A percentile compares a stretch with the other conserved stretches of the same genome.
Conservation (phyloP, 2,888 invertebrate species). For the Hypomecis punctinalis region DNA sequence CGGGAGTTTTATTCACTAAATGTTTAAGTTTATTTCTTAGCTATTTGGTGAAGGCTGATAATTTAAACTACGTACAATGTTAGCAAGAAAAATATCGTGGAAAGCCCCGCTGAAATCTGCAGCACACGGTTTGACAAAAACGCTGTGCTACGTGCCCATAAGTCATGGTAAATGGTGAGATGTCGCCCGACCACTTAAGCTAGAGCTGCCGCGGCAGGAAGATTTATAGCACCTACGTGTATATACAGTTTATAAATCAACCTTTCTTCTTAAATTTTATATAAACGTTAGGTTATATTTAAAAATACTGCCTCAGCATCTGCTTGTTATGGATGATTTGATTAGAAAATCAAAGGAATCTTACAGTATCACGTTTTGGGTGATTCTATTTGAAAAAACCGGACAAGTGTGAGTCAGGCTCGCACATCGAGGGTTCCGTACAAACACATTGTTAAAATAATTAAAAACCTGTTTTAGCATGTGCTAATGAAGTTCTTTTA, state of each 20-base stretch:
- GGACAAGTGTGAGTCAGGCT: too few species aligned
- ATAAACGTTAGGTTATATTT: constrained; percentile 23
- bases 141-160: constrained; percentile 59
- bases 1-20: too few species aligned
- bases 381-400: too few species aligned
- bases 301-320: too few species aligned
- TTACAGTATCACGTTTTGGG: too few species aligned
- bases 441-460: too few species aligned
- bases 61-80: constrained; percentile 21
- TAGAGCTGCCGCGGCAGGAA: constrained; percentile 56
- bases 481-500: too few species aligned
- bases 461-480: too few species aligned
- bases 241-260: constrained; percentile 62
- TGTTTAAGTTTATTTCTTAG: not conserved
- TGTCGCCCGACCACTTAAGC: constrained; percentile 61
- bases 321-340: too few species aligned
- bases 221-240: constrained; percentile 67
- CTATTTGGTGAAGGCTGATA: constrained; percentile 13
- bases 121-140: constrained; percentile 60
- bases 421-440: too few species aligned
- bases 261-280: constrained; percentile 41
- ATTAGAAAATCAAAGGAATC: too few species aligned
- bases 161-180: constrained; percentile 62
- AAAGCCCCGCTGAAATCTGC: constrained; percentile 50
- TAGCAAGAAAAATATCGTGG: constrained; percentile 36